phyloP scores from a whole-genome alignment of 2,888 invertebrate genomes.

The Sphinx pinastri region DNA sequence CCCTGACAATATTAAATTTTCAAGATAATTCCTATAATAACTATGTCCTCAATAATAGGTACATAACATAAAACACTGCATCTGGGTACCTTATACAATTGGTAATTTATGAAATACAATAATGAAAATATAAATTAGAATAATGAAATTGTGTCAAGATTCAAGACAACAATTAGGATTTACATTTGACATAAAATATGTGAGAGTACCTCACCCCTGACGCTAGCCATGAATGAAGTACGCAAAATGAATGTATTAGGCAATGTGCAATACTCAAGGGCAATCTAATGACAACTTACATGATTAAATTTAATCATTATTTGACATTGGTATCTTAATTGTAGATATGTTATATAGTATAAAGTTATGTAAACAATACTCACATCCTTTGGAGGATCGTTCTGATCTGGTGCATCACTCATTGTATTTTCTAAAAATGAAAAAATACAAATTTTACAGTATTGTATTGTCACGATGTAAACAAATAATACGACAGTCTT shows the following conservation, averaged over 20 bases:
- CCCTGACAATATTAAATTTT: too few relatives aligned
- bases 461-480: not conserved
- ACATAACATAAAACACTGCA: not conserved
- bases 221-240: too few relatives aligned
- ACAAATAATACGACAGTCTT: not conserved
- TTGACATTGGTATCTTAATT: not conserved
- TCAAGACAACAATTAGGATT: too few relatives aligned
- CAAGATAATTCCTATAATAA: not conserved
- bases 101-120: too few relatives aligned
- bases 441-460: not conserved
- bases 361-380: conserved; percentile 40
- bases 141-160: too few relatives aligned
- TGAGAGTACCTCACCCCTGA: too few relatives aligned
- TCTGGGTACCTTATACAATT: not conserved
- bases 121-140: too few relatives aligned
- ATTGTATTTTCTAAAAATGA: conserved; percentile 51
- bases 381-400: conserved; percentile 77
- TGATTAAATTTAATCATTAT: not conserved
- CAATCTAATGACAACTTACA: conserved; percentile 1
- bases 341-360: too few relatives aligned
- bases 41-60: not conserved
- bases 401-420: conserved; percentile 74
- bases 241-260: not conserved
- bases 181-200: too few relatives aligned
- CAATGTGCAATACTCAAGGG: conserved; percentile 3